Evolutionary conservation across 1,140 invertebrate species (phyloP), one percentile per base, ranked within the genome.

Genomic region (Bactericera cockerelli): DNA sequence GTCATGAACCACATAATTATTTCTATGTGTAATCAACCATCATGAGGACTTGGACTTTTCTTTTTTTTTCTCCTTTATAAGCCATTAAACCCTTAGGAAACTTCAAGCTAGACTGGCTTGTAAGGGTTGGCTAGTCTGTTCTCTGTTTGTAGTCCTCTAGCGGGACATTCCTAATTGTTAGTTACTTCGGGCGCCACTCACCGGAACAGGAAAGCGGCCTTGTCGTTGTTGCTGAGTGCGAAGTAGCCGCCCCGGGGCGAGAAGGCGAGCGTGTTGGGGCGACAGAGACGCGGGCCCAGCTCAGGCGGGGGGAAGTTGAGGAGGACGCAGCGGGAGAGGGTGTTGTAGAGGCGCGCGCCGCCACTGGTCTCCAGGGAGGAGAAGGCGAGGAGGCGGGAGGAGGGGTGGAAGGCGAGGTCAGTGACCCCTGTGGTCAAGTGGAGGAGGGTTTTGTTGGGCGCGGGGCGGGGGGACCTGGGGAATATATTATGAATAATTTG

Each of bases 301-400:
- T 65, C 69, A 0, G 92, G 92, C 8, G 6, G 8, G 22, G 42
- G 42, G 22, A 49, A 49, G 42, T 49, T 49, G n/a, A 4, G n/a
- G n/a, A 49, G 19, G 3, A 49, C 42, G 19, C 19, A 10, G 4
- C 42, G 6, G 22, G 4, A 6, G 4, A 10, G 6, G 4, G 19
- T 16, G 22, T 49, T 49, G 42, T 49, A 49, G 69, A 95, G 69
- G 76, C 83, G 89, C 2, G 93, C 72, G 14, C 85, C 82, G 74
- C 86, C 85, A 11, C 79, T 71, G 64, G 82, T 81, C 14, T 79
- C 72, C 6, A 72, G 65, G 3, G 93, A 94, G 36, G n/a, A n/a
- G n/a, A n/a, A n/a, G n/a, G n/a, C n/a, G 26, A 97, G 70, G 62
- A 96, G 78, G 74, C 97, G 91, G 0, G 85, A 82, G 0, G 82